Evolutionary conservation across 2,113 vertebrate species (phyloP), one percentile per base, ranked within the genome.

Genomic region (Plecotus auritus): DNA sequence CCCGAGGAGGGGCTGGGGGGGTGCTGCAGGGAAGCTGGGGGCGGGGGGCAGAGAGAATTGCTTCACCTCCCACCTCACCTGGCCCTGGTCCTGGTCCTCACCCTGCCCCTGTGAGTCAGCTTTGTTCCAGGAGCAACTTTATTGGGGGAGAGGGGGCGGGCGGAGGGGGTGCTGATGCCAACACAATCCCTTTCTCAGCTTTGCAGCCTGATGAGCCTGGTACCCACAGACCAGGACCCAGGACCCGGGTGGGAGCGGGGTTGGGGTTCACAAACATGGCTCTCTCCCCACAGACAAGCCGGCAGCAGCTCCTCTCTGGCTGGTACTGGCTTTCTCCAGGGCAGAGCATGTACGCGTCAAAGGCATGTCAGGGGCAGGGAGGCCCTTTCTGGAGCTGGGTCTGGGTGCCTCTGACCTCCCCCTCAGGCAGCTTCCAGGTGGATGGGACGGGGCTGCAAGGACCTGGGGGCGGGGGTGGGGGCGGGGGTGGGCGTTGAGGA

Each of bases 381-480:
- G 69, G 1, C 32, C 28, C 59, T 64, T 74, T 73, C 30, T 69
- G 45, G 91, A 81, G 40, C 89, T 40, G 83, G 59, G 35, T 40
- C 70, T 18, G 28, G 66, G 30, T 22, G 40, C 59, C n/a, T 74
- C 18, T 9, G 32, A 32, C 56, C 70, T 88, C 23, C 0, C 23
- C 28, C 26, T 76, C 51, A 16, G 81, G 40, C 14, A 18, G n/a
- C 76, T 69, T 76, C 80, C 30, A 7, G 64, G 56, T 2, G 8
- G 23, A 26, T 26, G 56, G 23, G 23, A 59, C 23, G 11, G 23
- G 22, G 22, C 20, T 4, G 17, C 84, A 47, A 72, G 83, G 14
- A 40, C 37, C 42, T 9, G 64, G 54, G 35, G 10, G 3, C 5
- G 1, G 7, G 4, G 9, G 2, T 0, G 7, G 4, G 9, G 2